A percentile compares a stretch with the other conserved stretches of the same genome.
These are phyloP conservation scores for Leptinotarsa juncta DNA, from an alignment of 2,888 invertebrate species.

Conservation along the genomic window DNA sequence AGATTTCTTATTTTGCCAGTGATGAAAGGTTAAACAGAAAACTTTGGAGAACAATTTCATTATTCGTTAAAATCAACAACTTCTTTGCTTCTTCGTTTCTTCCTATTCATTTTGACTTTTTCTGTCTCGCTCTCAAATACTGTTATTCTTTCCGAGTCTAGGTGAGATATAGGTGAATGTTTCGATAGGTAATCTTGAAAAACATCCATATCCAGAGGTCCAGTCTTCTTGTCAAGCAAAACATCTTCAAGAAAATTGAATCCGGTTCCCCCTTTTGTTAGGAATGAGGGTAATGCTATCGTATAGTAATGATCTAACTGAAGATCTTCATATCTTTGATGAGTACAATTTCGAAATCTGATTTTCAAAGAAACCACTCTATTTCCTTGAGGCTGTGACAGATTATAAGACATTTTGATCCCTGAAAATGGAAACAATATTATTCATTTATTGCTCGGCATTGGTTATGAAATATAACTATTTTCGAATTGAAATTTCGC, in stretches of 20 bases:
- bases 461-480: no score
- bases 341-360: constrained; percentile 73
- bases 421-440: constrained; percentile 63
- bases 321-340: constrained; percentile 74
- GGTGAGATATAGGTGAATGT: constrained; percentile 67
- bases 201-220: constrained; percentile 70
- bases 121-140: neutral
- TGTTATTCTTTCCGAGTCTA: constrained; percentile 70
- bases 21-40: no score
- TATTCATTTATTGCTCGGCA: no score
- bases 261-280: constrained; percentile 79
- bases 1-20: no score
- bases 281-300: constrained; percentile 72
- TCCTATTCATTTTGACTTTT: neutral
- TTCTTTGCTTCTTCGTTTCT: neutral
- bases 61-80: no score
- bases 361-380: constrained; percentile 71
- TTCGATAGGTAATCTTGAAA: constrained; percentile 69
- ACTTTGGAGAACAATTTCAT: no score
- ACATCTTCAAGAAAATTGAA: constrained; percentile 69
- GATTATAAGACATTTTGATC: constrained; percentile 73
- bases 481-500: no score
- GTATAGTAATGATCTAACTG: constrained; percentile 71
- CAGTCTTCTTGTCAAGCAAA: constrained; percentile 66
- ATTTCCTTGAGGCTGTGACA: constrained; percentile 69